phyloP scores from a whole-genome alignment of 2,797 vertebrate genomes.

The Pseudomugil gertrudae region DNA sequence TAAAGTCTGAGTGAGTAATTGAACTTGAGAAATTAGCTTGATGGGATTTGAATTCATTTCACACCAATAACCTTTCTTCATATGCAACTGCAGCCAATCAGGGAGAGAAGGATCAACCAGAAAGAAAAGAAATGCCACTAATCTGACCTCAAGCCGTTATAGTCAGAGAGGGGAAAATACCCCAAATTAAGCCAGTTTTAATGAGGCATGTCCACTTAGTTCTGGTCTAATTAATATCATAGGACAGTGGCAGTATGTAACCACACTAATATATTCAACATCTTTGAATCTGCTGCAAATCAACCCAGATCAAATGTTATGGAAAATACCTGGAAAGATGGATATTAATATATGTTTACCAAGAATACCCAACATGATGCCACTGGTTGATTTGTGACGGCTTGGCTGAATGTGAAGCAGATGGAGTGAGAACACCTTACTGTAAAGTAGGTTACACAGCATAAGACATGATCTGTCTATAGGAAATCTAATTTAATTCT shows the following conservation, averaged over 20 bases:
- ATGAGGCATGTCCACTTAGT: slow-evolving; percentile 45
- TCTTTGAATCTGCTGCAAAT: background rate
- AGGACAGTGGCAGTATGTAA: slow-evolving; percentile 47
- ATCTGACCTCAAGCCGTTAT: slow-evolving; percentile 38
- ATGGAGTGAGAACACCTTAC: too few relatives aligned
- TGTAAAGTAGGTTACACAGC: too few relatives aligned
- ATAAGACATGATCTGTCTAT: too few relatives aligned
- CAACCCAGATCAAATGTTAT: too few relatives aligned
- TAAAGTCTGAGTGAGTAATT: slow-evolving; percentile 33
- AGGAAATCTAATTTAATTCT: too few relatives aligned
- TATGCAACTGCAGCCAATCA: slow-evolving; percentile 28
- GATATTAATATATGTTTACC: too few relatives aligned
- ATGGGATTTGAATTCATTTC: slow-evolving; percentile 69
- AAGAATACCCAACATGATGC: too few relatives aligned
- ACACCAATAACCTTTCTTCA: slow-evolving; percentile 30
- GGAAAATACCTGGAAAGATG: too few relatives aligned
- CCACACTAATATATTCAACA: slow-evolving; percentile 67
- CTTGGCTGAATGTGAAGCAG: too few relatives aligned
- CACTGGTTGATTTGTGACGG: too few relatives aligned
- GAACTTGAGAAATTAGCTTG: slow-evolving; percentile 37
- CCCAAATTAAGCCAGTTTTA: slow-evolving; percentile 39
- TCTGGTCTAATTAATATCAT: slow-evolving; percentile 66
- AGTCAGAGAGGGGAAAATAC: slow-evolving; percentile 30
- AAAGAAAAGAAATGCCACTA: slow-evolving; percentile 27
- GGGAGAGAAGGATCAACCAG: slow-evolving; percentile 28